Percentiles rank a stretch among this genome's conserved stretches.
phyloP scores from a whole-genome alignment of 2,888 invertebrate genomes.

The Brachypalpus laphriformis region DNA sequence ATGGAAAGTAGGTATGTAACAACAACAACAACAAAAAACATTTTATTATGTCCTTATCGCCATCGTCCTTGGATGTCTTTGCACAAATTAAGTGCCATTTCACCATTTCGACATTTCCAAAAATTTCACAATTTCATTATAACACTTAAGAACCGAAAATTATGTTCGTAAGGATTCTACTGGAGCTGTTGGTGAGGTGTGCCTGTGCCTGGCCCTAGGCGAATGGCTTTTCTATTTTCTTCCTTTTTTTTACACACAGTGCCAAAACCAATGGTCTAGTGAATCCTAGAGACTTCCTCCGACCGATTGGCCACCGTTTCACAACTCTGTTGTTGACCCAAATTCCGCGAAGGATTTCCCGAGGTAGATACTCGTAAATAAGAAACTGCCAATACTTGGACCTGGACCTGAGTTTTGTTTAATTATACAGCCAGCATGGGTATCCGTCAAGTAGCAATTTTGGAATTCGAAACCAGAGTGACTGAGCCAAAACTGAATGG shows the following conservation, averaged over 20 bases:
- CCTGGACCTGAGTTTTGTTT: conserved; percentile 30
- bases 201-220: conserved; percentile 18
- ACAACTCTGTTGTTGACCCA: conserved; percentile 41
- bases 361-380: conserved; percentile 29
- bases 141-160: conserved; percentile 43
- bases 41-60: conserved; percentile 27
- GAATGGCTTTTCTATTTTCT: background rate
- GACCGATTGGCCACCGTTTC: background rate
- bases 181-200: too few relatives aligned
- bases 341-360: conserved; percentile 12
- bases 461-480: background rate
- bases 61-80: conserved; percentile 26
- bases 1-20: conserved; percentile 12
- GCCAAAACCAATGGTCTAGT: conserved; percentile 16
- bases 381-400: conserved; percentile 23
- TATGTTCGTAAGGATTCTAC: conserved; percentile 33
- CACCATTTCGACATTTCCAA: conserved; percentile 39
- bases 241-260: background rate
- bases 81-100: conserved; percentile 57
- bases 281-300: background rate
- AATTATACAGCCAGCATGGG: conserved; percentile 46
- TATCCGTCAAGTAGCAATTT: conserved; percentile 3
- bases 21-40: conserved; percentile 2
- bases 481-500: background rate
- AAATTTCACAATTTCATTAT: conserved; percentile 57